Percentiles rank a stretch among this genome's conserved stretches.
These are phyloP conservation scores for Leptestheria dahalacensis DNA, from an alignment of 1,140 invertebrate species.

Conservation along the genomic window DNA sequence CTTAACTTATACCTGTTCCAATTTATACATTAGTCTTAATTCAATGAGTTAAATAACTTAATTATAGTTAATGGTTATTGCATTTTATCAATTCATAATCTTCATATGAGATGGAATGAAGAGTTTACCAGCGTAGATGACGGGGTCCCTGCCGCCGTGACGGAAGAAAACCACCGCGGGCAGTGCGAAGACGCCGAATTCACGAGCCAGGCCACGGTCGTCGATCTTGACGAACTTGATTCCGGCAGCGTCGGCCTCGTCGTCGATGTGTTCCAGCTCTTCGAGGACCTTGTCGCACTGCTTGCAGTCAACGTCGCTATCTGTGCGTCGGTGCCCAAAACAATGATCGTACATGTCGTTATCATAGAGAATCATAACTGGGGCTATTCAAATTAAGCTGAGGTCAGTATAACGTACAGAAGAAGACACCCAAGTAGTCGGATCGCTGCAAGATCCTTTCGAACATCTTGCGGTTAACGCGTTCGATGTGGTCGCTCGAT, in stretches of 20 bases:
- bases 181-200: constrained; percentile 71
- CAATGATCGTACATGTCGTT: too few species aligned
- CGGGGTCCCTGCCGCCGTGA: constrained; percentile 69
- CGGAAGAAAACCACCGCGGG: constrained; percentile 82
- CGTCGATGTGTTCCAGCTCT: constrained; percentile 82
- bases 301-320: constrained; percentile 76
- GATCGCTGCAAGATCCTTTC: constrained; percentile 76
- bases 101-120: too few species aligned
- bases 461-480: constrained; percentile 85
- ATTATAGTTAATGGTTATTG: too few species aligned
- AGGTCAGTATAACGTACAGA: constrained; percentile 48
- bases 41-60: too few species aligned
- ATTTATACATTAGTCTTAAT: too few species aligned
- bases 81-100: too few species aligned
- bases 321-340: too few species aligned
- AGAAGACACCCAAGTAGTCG: constrained; percentile 85
- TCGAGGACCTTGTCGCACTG: constrained; percentile 73
- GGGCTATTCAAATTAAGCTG: background rate
- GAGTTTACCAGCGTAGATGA: constrained; percentile 87
- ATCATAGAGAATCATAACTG: too few species aligned
- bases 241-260: constrained; percentile 72
- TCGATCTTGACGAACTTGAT: constrained; percentile 89
- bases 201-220: constrained; percentile 68
- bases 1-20: background rate
- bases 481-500: constrained; percentile 76